Base-by-base conservation (phyloP, 2,888 invertebrate species). In the Kuschelorhynchus macadamiae region DNA sequence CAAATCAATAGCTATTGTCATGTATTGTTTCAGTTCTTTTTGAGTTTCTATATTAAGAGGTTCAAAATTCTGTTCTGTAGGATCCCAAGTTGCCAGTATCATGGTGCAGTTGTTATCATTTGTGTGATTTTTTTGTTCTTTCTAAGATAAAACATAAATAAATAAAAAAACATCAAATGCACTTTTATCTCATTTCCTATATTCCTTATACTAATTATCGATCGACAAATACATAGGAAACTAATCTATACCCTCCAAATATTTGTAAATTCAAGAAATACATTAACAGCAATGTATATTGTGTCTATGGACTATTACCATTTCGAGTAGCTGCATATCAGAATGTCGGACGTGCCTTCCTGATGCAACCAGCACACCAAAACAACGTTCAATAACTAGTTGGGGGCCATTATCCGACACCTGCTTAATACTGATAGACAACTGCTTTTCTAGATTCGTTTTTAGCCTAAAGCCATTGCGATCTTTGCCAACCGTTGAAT, bases 1-100 rank as follows among this genome's bases (percentile, higher is more conserved):
- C 64, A 99, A 88, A 85, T 98, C 98, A 1, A 98, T 91, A 0
- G 97, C 98, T 0, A 98, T 92, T 0, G 98, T 98, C 88, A 98
- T 92, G 84, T 93, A 96, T 1, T 91, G 90, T 39, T 88, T 89
- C 71, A 87, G 87, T 77, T 95, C 95, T 80, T 94, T 92, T 2
- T 91, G 88, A 9, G 94, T 93, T 84, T 95, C 95, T 33, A 89
- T 86, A 81, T 96, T 96, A 17, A 96, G 85, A 33, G 87, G 90
- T 84, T 89, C 93, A 85, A 92, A 95, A 78, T 90, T 93, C 75
- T 89, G 92, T 84, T 91, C 96, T 76, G 88, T 92, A 73, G 95
- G 96, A 86, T 90, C 96, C 97, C 90, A 98, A 81, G 87, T 91
- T 55, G 89, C 98, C 77, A 80, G 81, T 18, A 84, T 81, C 36